These are phyloP conservation scores for Tanaodytes sp. DNA, from an alignment of 2,888 invertebrate genomes.

Conservation along the genomic window DNA sequence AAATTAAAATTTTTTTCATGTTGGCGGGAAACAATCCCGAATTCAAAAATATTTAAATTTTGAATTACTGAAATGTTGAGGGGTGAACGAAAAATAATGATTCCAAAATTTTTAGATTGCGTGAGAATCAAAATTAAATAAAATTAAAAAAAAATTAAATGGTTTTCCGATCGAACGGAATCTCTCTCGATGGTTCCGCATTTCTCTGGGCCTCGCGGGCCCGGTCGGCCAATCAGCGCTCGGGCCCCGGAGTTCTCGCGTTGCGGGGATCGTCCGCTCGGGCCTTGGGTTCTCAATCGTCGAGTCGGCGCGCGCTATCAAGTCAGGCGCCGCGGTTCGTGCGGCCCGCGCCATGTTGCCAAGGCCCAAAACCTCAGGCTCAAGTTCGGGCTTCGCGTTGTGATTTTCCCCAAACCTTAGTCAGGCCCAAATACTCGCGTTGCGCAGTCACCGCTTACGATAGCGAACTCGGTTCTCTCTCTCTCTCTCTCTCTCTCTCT, in stretches of 20 bases:
- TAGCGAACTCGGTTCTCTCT: not conserved
- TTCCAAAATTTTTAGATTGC: too few species aligned
- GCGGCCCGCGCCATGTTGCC: constrained; percentile 60
- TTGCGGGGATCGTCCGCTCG: constrained; percentile 19
- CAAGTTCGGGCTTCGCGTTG: constrained; percentile 16
- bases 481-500: not conserved
- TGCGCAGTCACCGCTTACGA: constrained; percentile 9
- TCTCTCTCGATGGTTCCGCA: too few species aligned
- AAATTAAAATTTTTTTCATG: too few species aligned
- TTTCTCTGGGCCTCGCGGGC: not conserved
- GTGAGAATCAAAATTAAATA: too few species aligned
- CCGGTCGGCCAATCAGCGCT: constrained; percentile 25
- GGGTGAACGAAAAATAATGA: too few species aligned
- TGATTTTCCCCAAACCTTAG: constrained; percentile 26
- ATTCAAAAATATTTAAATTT: too few species aligned
- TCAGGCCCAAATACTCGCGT: constrained; percentile 23
- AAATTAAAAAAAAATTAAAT: too few species aligned
- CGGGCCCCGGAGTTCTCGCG: constrained; percentile 14
- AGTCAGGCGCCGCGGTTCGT: constrained; percentile 52
- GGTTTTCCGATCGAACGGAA: too few species aligned
- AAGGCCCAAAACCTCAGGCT: constrained; percentile 55
- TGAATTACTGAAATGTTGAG: too few species aligned
- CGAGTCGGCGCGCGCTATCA: constrained; percentile 53
- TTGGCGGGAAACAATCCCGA: too few species aligned
- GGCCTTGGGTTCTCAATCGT: constrained; percentile 45